These are phyloP conservation scores for Clavelina lepadiformis DNA, from an alignment of 23 tunicate species.

Conservation along the genomic window DNA sequence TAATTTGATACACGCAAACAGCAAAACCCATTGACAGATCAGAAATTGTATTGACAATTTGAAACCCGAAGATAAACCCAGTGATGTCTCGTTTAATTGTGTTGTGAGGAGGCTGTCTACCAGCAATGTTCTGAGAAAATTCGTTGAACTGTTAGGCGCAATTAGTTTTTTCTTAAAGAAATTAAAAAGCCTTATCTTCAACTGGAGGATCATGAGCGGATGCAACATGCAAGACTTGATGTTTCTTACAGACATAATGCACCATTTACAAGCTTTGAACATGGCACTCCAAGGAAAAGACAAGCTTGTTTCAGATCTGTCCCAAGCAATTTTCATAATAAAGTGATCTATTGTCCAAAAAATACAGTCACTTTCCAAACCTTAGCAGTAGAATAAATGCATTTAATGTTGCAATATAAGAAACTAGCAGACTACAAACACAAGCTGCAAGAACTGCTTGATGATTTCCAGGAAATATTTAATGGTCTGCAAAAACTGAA, in stretches of 20 bases:
- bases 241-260: slow-evolving; percentile 27
- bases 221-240: slow-evolving; percentile 10
- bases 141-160: slow-evolving; percentile 1
- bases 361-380: slow-evolving; percentile 11
- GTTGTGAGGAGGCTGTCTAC: slow-evolving; percentile 9
- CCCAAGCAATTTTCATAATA: background rate
- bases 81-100: slow-evolving; percentile 7
- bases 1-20: background rate
- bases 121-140: slow-evolving; percentile 12
- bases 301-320: slow-evolving; percentile 6
- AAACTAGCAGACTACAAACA: slow-evolving; percentile 32
- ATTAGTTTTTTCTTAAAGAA: slow-evolving; percentile 19
- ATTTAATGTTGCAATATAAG: slow-evolving; percentile 11
- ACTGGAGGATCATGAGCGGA: slow-evolving; percentile 19
- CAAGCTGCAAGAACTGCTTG: slow-evolving; percentile 44
- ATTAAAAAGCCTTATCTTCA: slow-evolving; percentile 19
- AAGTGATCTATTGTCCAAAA: slow-evolving; percentile 18
- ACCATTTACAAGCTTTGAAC: slow-evolving; percentile 22
- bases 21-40: background rate
- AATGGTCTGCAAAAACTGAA: slow-evolving; percentile 25
- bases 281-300: slow-evolving; percentile 32
- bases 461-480: slow-evolving; percentile 26
- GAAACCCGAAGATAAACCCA: slow-evolving; percentile 6
- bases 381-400: slow-evolving; percentile 7
- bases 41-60: slow-evolving; percentile 5